These are phyloP conservation scores for Chionomys nivalis DNA, from an alignment of 2,113 vertebrate species.

Conservation along the genomic window DNA sequence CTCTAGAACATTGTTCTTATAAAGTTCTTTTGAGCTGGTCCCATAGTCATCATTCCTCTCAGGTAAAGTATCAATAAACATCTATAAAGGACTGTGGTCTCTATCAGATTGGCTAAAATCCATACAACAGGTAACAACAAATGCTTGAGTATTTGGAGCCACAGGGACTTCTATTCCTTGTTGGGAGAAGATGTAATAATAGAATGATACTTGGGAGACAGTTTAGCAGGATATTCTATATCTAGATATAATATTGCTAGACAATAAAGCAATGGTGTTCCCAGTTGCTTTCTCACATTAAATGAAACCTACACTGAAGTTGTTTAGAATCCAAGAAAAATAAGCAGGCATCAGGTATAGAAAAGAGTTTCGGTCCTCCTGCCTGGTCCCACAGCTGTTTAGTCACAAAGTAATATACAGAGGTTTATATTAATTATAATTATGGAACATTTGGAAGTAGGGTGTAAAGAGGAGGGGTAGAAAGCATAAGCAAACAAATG, in stretches of 20 bases:
- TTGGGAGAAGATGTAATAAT: neutral
- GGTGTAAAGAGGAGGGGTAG: too few species aligned
- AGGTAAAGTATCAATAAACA: neutral
- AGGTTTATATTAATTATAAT: neutral
- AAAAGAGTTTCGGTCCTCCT: too few species aligned
- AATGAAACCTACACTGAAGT: neutral
- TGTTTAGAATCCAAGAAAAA: neutral
- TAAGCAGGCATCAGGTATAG: neutral
- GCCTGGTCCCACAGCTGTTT: too few species aligned
- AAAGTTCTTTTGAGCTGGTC: neutral
- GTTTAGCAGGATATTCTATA: too few species aligned
- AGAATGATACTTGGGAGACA: too few species aligned
- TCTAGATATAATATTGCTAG: neutral
- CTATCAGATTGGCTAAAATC: neutral
- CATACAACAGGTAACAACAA: neutral
- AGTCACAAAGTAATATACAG: too few species aligned
- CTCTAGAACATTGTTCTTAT: neutral
- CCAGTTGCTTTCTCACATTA: neutral
- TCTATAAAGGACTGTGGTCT: neutral
- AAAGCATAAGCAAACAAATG: neutral
- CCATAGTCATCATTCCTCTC: neutral
- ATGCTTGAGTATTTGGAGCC: neutral
- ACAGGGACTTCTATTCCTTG: neutral
- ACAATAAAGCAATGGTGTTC: neutral
- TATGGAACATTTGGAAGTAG: neutral